Evolutionary conservation across 2,797 vertebrate species (phyloP).

Genomic region (Rhincodon typus): DNA sequence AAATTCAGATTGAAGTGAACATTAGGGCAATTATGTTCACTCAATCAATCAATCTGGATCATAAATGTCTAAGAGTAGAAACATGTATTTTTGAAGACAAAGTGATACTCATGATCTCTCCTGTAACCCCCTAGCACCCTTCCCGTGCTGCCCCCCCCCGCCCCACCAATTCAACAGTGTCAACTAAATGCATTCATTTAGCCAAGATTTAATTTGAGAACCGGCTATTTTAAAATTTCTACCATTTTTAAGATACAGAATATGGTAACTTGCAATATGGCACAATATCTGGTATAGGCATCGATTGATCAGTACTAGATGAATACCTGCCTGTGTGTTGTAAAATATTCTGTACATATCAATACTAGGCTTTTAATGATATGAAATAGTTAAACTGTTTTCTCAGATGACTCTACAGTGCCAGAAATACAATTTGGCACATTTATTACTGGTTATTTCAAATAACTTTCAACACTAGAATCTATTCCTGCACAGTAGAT

Average conservation of each 20-base stretch:
- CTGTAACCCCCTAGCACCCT: not conserved
- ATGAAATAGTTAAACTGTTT: not conserved
- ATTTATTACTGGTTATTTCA: conserved; percentile 4
- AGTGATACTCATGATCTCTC: not conserved
- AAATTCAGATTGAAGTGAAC: not conserved
- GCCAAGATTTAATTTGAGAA: not conserved
- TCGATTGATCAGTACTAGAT: not conserved
- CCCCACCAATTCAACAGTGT: not conserved
- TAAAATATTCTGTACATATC: not conserved
- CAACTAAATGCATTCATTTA: not conserved
- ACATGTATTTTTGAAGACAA: not conserved
- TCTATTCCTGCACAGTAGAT: not conserved
- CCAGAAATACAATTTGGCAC: not conserved
- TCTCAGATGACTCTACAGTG: not conserved
- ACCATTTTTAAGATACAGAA: not conserved
- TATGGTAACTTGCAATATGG: not conserved
- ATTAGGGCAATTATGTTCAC: not conserved
- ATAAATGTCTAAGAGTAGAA: not conserved
- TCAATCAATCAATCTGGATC: not conserved
- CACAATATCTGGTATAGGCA: not conserved
- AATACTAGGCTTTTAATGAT: not conserved
- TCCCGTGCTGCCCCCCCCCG: too few species aligned
- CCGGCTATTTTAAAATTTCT: not conserved
- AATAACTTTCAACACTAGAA: conserved; percentile 20
- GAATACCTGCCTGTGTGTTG: not conserved